phyloP scores from a whole-genome alignment of 2,888 invertebrate genomes.

The Coenonympha glycerion region DNA sequence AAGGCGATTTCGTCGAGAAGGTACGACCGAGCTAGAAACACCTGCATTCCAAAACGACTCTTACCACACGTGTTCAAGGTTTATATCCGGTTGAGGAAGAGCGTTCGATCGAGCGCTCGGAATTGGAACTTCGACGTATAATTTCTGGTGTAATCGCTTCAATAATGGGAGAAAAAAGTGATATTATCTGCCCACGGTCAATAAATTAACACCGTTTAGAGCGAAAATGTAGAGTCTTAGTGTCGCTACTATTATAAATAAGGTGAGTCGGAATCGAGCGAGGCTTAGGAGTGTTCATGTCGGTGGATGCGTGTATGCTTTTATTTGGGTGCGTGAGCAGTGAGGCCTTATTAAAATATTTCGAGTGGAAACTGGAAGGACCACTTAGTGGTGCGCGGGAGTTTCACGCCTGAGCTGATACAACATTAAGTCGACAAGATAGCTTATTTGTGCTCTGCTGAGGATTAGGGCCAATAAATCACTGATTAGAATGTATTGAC shows the following conservation, averaged over 20 bases:
- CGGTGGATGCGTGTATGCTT: slow-evolving; percentile 62
- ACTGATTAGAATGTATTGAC: slow-evolving; percentile 77
- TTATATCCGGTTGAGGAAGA: slow-evolving; percentile 30
- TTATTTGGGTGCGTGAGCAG: slow-evolving; percentile 75
- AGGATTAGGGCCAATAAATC: slow-evolving; percentile 75
- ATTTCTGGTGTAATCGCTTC: slow-evolving; percentile 76
- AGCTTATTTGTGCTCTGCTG: slow-evolving; percentile 76
- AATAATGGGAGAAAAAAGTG: slow-evolving; percentile 74
- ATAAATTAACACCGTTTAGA: slow-evolving; percentile 77
- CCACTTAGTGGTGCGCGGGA: slow-evolving; percentile 76
- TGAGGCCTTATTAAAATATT: slow-evolving; percentile 76
- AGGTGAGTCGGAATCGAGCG: slow-evolving; percentile 52
- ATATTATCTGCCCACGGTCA: slow-evolving; percentile 77
- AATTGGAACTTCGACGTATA: slow-evolving; percentile 69
- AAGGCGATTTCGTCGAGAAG: slow-evolving; percentile 70
- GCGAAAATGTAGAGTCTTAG: slow-evolving; percentile 75
- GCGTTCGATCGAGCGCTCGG: slow-evolving; percentile 49
- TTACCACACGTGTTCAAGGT: slow-evolving; percentile 36
- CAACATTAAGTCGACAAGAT: slow-evolving; percentile 76
- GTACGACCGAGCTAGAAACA: slow-evolving; percentile 44
- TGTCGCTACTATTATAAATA: slow-evolving; percentile 75
- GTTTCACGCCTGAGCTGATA: slow-evolving; percentile 76
- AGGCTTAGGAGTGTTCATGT: slow-evolving; percentile 56
- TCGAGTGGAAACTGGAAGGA: slow-evolving; percentile 76
- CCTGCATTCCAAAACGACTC: slow-evolving; percentile 36